Base-by-base conservation (phyloP, 2,888 invertebrate genomes). In the Archips crataeganus region DNA sequence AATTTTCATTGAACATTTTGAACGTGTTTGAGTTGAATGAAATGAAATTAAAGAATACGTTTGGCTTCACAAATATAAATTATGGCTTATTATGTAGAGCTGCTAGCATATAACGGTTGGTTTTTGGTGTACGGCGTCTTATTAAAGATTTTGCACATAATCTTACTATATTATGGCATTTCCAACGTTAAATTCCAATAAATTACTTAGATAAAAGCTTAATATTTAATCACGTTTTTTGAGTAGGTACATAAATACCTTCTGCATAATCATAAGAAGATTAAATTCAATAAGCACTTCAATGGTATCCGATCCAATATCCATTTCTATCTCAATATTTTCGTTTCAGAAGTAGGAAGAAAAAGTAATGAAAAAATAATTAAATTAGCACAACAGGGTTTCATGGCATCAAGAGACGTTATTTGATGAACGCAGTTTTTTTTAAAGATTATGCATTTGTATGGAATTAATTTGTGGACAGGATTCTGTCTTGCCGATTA, bases 1-100 rank as follows among this genome's bases (percentile, higher is more conserved):
- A 64, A 64, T 64, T 64, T 49, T 47, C 47, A 64, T 64, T 64
- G 23, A 9, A 47, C 32, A 63, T 63, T 63, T 63, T 45, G 42
- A 47, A 34, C 60, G 60, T 47, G 63, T 63, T 63, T 64, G 34
- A 62, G 45, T 45, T 62, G 45, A 49, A 47, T 49, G 47, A n/a
- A 64, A 64, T 64, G 49, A 64, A 64, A 64, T 9, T 32, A 49
- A 49, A n/a, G 9, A 36, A 62, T 23, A 11, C 45, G 23, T 23
- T 5, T 15, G 23, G 23, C 11, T 32, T 62, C 11, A 23, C 10
- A 9, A 23, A 32, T 23, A 9, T 57, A 57, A 3, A 32, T 32
- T 9, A 23, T 23, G 23, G 23, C 10, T 8, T 32, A 57, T 32
- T 32, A 57, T 11, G 32, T 32, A 57, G 11, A 10, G 11, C 32